Evolutionary conservation across 2,888 invertebrate species (phyloP), one percentile per base, ranked within the genome.

Genomic region (Anaspis maculata): DNA sequence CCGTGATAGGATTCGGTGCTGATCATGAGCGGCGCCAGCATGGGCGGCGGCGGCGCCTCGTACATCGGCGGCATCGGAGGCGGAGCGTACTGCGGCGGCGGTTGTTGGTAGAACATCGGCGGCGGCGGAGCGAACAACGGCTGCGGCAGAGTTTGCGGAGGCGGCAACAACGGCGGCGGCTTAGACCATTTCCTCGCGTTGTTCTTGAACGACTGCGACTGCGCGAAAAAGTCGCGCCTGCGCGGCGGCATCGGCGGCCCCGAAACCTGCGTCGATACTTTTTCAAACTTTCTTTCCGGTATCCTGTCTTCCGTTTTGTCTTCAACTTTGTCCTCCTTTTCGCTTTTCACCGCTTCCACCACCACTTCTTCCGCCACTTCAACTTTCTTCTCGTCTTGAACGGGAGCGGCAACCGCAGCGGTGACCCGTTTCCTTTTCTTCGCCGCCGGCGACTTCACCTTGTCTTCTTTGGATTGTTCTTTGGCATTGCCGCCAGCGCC

Each of bases 11-110:
- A 42, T 28, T 63, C 61, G 1, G 64, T 57, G 34, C 61, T 59
- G 22, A 64, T 46, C 3, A 43, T 34, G 6, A 64, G 46, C 2
- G 63, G 64, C 2, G 64, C 59, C n/a, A 61, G 16, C 0, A 61
- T 56, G 53, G 44, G 10, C 15, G 44, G 32, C n/a, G 41, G 32
- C 11, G 38, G 44, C 10, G 35, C 37, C 9, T 41, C 34, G 4
- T 39, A 37, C 12, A 34, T 41, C 21, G 38, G 32, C n/a, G 38
- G 37, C 9, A 45, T 31, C 13, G 33, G 34, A 15, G 35, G 39
- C 13, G 41, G 34, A n/a, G 31, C 34, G 9, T 32, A 41, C 12
- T 27, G 34, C 12, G 31, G 25, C 5, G 35, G 30, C 10, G 37
- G 44, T 13, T 34, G 25, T 13, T 34, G 25, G 15, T 23, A 30